These are phyloP conservation scores for Naja naja DNA, from an alignment of 2,113 vertebrate genomes.

Conservation along the genomic window DNA sequence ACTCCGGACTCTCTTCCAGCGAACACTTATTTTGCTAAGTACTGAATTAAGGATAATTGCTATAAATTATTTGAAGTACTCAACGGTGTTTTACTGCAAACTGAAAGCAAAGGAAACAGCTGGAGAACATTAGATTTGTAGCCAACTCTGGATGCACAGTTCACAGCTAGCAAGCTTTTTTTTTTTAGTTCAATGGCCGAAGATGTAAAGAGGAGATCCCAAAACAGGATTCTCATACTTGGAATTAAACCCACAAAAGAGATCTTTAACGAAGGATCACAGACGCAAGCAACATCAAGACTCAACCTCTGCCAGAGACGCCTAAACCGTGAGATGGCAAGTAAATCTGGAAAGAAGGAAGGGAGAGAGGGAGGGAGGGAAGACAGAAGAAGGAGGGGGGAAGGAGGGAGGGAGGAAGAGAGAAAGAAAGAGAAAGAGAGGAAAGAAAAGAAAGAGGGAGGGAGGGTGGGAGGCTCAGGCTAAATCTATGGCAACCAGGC, in stretches of 20 bases:
- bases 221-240: neutral
- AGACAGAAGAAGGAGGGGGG: too few relatives aligned
- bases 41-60: neutral
- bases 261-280: neutral
- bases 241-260: neutral
- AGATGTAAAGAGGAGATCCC: neutral
- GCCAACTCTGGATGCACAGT: neutral
- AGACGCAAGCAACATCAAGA: neutral
- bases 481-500: neutral
- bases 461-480: neutral
- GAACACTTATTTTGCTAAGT: neutral
- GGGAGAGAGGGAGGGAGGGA: too few relatives aligned
- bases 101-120: neutral
- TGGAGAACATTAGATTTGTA: neutral
- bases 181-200: neutral
- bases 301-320: neutral
- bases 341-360: too few relatives aligned
- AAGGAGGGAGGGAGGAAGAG: too few relatives aligned
- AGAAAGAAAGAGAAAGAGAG: too few relatives aligned
- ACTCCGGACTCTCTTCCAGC: neutral
- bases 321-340: neutral
- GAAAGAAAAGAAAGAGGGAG: too few relatives aligned
- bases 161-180: neutral
- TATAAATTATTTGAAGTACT: neutral
- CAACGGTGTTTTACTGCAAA: neutral